These are phyloP conservation scores for Ptychochromis oligacanthus DNA, from an alignment of 2,113 vertebrate genomes.

Conservation along the genomic window DNA sequence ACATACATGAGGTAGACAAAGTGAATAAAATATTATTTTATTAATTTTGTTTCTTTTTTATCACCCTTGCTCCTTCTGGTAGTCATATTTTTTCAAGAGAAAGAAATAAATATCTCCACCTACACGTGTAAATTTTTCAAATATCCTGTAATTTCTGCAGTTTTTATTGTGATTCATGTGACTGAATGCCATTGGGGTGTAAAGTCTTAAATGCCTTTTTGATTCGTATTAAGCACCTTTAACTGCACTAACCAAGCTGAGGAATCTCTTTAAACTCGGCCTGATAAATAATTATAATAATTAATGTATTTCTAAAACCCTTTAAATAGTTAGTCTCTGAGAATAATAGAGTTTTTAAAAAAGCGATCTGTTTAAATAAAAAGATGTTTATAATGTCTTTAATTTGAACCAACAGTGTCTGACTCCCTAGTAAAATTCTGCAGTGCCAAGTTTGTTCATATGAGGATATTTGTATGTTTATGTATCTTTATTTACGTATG, in stretches of 20 bases:
- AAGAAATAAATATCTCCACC: neutral
- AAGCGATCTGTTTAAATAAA: neutral
- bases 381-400: conserved; percentile 1
- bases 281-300: neutral
- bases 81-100: neutral
- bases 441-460: conserved; percentile 35
- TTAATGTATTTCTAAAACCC: neutral
- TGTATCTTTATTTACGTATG: conserved; percentile 39
- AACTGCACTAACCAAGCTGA: conserved; percentile 4
- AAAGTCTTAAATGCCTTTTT: neutral
- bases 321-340: neutral
- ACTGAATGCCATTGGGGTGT: neutral
- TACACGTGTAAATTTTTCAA: neutral
- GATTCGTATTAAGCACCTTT: conserved; percentile 18
- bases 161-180: neutral
- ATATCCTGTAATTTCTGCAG: neutral
- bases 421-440: neutral
- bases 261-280: neutral
- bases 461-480: conserved; percentile 22
- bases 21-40: neutral
- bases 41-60: neutral
- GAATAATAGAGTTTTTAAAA: neutral
- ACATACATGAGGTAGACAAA: neutral
- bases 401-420: conserved; percentile 10
- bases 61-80: neutral